phyloP scores from a whole-genome alignment of 1,140 invertebrate genomes.

The Melipona quadrifasciata region DNA sequence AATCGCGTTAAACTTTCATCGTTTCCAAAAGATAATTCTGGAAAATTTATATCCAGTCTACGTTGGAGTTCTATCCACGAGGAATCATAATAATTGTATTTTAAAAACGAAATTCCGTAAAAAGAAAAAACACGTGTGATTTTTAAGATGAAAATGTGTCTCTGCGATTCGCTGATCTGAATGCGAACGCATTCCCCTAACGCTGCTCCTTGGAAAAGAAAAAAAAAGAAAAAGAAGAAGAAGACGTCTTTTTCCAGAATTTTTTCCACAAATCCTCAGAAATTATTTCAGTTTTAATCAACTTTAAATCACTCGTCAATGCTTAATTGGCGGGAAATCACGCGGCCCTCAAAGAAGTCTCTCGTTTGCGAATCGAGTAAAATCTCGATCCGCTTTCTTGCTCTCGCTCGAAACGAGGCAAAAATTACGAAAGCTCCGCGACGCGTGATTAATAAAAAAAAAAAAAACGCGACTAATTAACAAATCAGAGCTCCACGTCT shows the following conservation, averaged over 20 bases:
- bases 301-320: background rate
- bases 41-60: background rate
- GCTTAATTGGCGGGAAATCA: background rate
- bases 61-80: no score
- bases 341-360: background rate
- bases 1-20: no score
- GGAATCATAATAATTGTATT: background rate
- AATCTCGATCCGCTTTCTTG: background rate
- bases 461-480: no score
- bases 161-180: slow-evolving; percentile 1
- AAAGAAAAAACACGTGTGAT: background rate
- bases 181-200: slow-evolving; percentile 3
- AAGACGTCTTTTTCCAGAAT: no score
- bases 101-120: background rate
- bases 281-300: no score
- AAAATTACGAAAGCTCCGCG: background rate
- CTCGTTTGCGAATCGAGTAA: background rate
- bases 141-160: background rate
- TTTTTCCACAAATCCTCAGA: no score
- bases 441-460: background rate
- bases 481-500: background rate
- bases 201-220: background rate
- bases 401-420: background rate
- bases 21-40: no score
- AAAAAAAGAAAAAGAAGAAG: background rate